Evolutionary conservation across 2,888 invertebrate genomes (phyloP), one percentile per base, ranked within the genome.

Genomic region (Mongoloraphidia duomilia): DNA sequence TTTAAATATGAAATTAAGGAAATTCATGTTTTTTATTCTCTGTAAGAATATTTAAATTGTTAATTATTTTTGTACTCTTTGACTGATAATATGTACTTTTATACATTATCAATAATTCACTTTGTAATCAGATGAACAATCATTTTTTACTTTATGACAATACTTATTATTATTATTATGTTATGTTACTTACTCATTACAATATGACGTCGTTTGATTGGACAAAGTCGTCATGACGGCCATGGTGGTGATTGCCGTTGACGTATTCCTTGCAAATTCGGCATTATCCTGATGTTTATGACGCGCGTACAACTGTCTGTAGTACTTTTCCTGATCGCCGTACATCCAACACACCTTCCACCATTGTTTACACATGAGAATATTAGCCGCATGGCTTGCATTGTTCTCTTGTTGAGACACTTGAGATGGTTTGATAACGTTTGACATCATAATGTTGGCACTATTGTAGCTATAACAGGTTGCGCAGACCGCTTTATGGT

Each of bases 341-440:
- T 87, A 82, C 76, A 88, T 81, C 80, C 86, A 87, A 63, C 88
- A 88, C 52, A 87, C 87, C 67, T 84, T 84, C 88, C 88, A 88
- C 87, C 88, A 88, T 73, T 87, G 84, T 66, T 83, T 83, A 71
- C 85, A 84, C 80, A 84, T 84, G 54, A 85, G 68, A 63, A 84
- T 81, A 68, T 84, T 84, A 53, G 82, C 82, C 38, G 82, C 63
- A 45, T 66, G 58, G 54, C 64, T 64, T 49, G 61, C 57, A 58
- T 63, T 63, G 56, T 65, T 63, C 46, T 63, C 39, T 47, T 46
- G 40, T 9, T 35, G 46, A 46, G 44, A 44, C 38, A 44, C 47
- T 34, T 47, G 64, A 56, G 64, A 65, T 43, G 61, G 52, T 36
- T 63, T 61, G 35, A 60, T 59, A 51, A 57, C 60, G 50, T 60